Evolutionary conservation across 2,888 invertebrate genomes (phyloP).

Genomic region (Dusona sp.): DNA sequence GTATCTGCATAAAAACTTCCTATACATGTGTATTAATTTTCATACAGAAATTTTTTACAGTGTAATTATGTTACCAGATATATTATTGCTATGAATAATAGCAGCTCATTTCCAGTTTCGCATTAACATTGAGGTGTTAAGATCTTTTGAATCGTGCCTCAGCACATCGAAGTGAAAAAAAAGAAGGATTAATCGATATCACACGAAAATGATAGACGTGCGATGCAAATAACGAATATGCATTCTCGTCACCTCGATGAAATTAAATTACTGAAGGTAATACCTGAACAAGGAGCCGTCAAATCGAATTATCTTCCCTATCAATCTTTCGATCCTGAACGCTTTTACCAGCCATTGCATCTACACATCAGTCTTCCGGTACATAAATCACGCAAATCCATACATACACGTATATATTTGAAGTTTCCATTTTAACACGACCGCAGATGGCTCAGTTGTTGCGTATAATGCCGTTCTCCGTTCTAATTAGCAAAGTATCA

Average conservation of each 20-base stretch:
- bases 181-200: not conserved
- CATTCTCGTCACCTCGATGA: not conserved
- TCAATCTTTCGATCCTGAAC: conserved; percentile 19
- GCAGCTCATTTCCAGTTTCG: not conserved
- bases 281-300: conserved; percentile 7
- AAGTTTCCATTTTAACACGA: not conserved
- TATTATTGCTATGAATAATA: not conserved
- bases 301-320: conserved; percentile 16
- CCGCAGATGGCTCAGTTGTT: not conserved
- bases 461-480: not conserved
- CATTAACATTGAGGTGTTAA: not conserved
- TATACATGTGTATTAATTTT: too few species aligned
- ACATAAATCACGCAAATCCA: conserved; percentile 23
- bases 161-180: not conserved
- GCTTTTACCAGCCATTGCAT: not conserved
- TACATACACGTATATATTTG: conserved; percentile 2
- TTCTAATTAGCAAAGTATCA: not conserved
- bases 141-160: not conserved
- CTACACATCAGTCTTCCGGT: not conserved
- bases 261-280: conserved; percentile 31
- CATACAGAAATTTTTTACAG: too few species aligned
- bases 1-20: too few species aligned
- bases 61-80: not conserved
- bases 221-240: conserved; percentile 1
- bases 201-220: not conserved